A percentile compares a stretch with the other conserved stretches of the same genome.
Conservation (phyloP, 2,797 vertebrate species). For the Phoxinus dragarum region DNA sequence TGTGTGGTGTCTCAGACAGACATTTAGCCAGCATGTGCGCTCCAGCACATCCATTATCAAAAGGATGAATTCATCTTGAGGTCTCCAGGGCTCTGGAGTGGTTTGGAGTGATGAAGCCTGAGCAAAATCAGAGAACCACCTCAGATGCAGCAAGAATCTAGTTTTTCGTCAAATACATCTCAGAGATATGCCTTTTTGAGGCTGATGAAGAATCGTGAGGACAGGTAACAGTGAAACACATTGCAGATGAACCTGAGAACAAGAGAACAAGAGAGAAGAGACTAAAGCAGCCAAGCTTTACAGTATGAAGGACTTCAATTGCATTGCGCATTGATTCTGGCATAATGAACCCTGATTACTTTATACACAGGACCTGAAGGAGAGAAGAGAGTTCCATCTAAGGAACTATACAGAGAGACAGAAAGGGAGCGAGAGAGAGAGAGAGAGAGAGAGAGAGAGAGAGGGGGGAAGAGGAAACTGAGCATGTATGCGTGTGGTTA, state of each 20-base stretch:
- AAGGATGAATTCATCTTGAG: constrained; percentile 37
- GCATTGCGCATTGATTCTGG: constrained; percentile 31
- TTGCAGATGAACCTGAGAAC: constrained; percentile 23
- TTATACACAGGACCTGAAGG: constrained; percentile 6
- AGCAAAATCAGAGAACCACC: constrained; percentile 23
- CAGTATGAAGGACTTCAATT: constrained; percentile 28
- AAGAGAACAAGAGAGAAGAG: constrained; percentile 10
- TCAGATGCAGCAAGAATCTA: constrained; percentile 21
- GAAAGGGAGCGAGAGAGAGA: constrained; percentile 17
- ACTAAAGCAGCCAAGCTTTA: constrained; percentile 8
- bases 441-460: not conserved
- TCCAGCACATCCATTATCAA: constrained; percentile 48
- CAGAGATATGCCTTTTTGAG: constrained; percentile 25
- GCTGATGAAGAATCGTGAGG: constrained; percentile 23
- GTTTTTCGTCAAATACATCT: constrained; percentile 15
- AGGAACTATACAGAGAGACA: constrained; percentile 2
- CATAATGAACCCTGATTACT: constrained; percentile 26
- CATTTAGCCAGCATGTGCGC: constrained; percentile 12
- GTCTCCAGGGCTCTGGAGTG: constrained; percentile 31
- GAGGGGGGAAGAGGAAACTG: not conserved
- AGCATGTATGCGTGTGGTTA: constrained; percentile 34
- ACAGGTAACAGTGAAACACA: constrained; percentile 24
- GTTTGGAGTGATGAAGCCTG: constrained; percentile 28
- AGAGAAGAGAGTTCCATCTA: constrained; percentile 6
- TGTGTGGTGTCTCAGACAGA: not conserved